Percentiles rank a stretch among this genome's conserved stretches.
Conservation (phyloP, 2,113 vertebrate genomes). For the Bungarus multicinctus region DNA sequence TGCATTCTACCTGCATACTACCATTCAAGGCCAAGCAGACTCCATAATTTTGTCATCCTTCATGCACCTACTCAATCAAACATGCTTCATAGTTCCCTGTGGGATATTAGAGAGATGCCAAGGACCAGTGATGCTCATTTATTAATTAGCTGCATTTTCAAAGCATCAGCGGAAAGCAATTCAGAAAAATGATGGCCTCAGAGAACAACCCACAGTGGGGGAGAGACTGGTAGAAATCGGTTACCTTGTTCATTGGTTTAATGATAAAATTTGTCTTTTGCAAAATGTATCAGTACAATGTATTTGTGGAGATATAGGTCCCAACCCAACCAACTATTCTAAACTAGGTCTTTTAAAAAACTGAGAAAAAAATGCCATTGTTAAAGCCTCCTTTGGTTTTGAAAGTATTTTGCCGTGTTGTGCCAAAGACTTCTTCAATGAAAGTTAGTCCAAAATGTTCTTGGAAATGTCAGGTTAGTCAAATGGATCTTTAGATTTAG, state of each 20-base stretch:
- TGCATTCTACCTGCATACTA: background rate
- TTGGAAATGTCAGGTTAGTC: background rate
- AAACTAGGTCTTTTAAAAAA: background rate
- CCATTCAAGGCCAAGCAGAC: background rate
- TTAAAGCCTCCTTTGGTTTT: background rate
- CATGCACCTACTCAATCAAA: background rate
- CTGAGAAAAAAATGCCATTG: background rate
- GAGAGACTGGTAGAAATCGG: background rate
- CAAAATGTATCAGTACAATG: constrained; percentile 40
- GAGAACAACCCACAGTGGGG: background rate
- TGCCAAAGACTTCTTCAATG: no score
- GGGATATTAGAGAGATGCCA: background rate
- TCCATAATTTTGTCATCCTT: background rate
- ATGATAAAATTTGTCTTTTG: background rate
- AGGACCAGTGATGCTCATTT: background rate
- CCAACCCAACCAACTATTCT: background rate
- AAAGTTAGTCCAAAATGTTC: background rate
- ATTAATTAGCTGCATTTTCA: background rate
- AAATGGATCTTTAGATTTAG: background rate
- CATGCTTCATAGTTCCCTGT: background rate
- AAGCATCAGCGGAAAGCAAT: background rate
- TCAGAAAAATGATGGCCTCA: background rate
- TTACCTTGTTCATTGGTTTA: background rate
- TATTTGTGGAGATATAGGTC: fast-evolving
- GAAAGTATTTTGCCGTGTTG: background rate